Evolutionary conservation across 2,888 invertebrate genomes (phyloP), one percentile per base, ranked within the genome.

Genomic region (Trissolcus japonicus): DNA sequence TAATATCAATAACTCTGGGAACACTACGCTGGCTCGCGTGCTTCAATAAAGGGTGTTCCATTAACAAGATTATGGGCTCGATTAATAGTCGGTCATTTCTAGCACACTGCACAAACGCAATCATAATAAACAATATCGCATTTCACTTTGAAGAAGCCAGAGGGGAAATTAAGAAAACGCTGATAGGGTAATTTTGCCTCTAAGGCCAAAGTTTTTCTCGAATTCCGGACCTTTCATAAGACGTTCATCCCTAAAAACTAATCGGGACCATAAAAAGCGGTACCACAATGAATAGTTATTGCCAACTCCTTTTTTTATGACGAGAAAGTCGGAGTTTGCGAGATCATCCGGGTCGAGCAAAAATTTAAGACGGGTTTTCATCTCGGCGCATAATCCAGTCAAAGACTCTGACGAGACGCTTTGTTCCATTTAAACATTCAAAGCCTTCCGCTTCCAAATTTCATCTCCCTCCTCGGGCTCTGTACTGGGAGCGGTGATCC

Each of bases 41-140:
- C 74, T 78, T 78, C 69, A 74, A 78, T 74, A 78, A 78, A 78
- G 78, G 69, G 78, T 61, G 69, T 66, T 74, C 66, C 69, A 78
- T 78, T 78, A 74, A 78, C 66, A 74, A 78, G 78, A 78, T 78
- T 78, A 74, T 65, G 62, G 25, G 59, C 66, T 65, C 74, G 78
- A 78, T 78, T 78, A 74, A 78, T 69, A 78, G 68, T 57, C 62
- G 29, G 78, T 74, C 62, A 69, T 77, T 77, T 68, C 73, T 65
- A 63, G 65, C 78, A 74, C 78, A 61, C 61, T 66, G 74, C 55
- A 73, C 77, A 51, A 43, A 48, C 51, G 76, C 61, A 77, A 77
- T 73, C 68, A 73, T 68, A 68, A 73, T 73, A 73, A 77, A 77
- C 67, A 77, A 77, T 77, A 63, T 72, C 63, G 72, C 66, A 68